A percentile compares a stretch with the other conserved stretches of the same genome.
Conservation (phyloP, 2,888 invertebrate genomes). For the Lepidonotus clava region DNA sequence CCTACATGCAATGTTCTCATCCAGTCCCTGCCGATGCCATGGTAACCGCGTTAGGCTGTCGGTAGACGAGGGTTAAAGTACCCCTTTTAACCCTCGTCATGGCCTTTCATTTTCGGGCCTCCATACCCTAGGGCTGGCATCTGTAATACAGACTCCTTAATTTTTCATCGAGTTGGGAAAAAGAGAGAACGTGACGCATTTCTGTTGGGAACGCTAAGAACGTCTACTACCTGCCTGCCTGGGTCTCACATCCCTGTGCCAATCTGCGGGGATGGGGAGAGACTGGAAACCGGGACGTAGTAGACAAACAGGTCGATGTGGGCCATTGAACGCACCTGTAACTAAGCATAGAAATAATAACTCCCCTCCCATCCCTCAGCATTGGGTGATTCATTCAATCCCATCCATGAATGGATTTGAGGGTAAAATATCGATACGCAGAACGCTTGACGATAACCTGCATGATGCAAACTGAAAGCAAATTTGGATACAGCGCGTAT, state of each 20-base stretch:
- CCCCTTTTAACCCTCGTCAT: constrained; percentile 46
- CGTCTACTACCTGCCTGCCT: too few relatives aligned
- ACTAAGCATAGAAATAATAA: background rate
- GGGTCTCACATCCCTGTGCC: too few relatives aligned
- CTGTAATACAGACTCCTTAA: background rate
- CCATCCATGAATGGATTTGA: background rate
- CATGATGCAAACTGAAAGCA: background rate
- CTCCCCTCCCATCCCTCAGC: background rate
- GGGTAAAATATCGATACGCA: background rate
- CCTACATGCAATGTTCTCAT: constrained; percentile 45
- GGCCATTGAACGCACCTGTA: constrained; percentile 26
- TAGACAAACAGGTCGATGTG: constrained; percentile 30
- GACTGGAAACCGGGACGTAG: background rate
- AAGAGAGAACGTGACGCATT: background rate
- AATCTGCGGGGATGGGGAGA: background rate
- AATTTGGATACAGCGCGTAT: background rate
- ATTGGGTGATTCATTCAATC: background rate
- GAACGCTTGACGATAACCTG: background rate
- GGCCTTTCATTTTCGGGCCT: constrained; percentile 39
- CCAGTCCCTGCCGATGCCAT: constrained; percentile 3
- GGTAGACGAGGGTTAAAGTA: constrained; percentile 29
- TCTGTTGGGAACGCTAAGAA: too few relatives aligned
- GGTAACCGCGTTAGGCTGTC: constrained; percentile 31
- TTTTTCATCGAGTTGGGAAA: constrained; percentile 22
- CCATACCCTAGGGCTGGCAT: constrained; percentile 22